Evolutionary conservation across 1,140 invertebrate genomes (phyloP).

Genomic region (Diuraphis noxia): DNA sequence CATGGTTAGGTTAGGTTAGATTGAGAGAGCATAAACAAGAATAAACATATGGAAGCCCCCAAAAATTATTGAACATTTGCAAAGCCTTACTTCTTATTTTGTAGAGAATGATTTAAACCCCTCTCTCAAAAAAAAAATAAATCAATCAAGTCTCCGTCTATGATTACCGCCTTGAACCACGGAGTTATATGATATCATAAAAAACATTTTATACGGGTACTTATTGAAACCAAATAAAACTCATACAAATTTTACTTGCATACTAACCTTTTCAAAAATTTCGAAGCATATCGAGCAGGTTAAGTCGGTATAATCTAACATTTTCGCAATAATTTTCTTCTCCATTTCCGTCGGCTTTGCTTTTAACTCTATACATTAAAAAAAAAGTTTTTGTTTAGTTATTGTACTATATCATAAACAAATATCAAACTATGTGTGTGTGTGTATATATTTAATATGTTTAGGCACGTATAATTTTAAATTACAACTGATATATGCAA

Average conservation of each 20-base stretch:
- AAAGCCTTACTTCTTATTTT: too few relatives aligned
- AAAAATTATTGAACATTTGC: too few relatives aligned
- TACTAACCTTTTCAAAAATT: neutral
- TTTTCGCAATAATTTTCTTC: conserved; percentile 1
- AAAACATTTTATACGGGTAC: neutral
- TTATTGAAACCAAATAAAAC: neutral
- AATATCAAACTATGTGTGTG: neutral
- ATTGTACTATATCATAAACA: neutral
- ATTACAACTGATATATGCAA: too few relatives aligned
- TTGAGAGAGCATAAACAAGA: too few relatives aligned
- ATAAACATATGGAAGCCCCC: too few relatives aligned
- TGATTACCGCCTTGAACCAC: neutral
- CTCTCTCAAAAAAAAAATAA: too few relatives aligned
- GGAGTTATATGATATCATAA: neutral
- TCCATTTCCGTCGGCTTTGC: neutral
- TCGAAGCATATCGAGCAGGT: conserved; percentile 21
- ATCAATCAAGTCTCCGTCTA: too few relatives aligned
- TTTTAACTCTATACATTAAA: neutral
- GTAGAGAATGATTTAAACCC: too few relatives aligned
- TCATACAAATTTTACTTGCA: neutral
- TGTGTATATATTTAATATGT: too few relatives aligned
- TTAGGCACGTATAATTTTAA: too few relatives aligned
- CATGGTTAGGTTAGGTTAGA: too few relatives aligned
- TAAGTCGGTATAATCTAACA: neutral
- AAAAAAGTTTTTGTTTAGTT: neutral